These are phyloP conservation scores for Neuroterus valhalla DNA, from an alignment of 1,140 invertebrate genomes.

Conservation along the genomic window DNA sequence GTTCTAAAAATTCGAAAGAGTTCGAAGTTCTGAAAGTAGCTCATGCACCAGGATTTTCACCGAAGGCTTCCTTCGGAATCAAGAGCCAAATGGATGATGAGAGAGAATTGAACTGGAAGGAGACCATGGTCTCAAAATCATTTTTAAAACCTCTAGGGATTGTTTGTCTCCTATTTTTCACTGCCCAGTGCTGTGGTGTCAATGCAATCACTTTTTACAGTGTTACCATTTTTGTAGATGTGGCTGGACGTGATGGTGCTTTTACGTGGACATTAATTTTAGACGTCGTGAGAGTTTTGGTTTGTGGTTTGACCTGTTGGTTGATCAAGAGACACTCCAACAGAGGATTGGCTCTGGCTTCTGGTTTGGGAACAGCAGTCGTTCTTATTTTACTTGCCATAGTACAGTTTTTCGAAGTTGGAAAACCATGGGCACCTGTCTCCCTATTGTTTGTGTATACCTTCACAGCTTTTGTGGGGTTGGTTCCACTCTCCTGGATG, in stretches of 20 bases:
- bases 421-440: slow-evolving; percentile 73
- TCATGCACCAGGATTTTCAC: slow-evolving; percentile 10
- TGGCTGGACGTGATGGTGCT: slow-evolving; percentile 75
- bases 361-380: slow-evolving; percentile 76
- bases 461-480: slow-evolving; percentile 76
- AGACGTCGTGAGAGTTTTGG: slow-evolving; percentile 80
- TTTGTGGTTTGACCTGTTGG: slow-evolving; percentile 77
- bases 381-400: slow-evolving; percentile 74
- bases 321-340: slow-evolving; percentile 78
- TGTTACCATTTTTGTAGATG: slow-evolving; percentile 78
- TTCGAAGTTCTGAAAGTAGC: slow-evolving; percentile 40
- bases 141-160: slow-evolving; percentile 79
- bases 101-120: not conserved
- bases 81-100: slow-evolving; percentile 26
- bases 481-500: slow-evolving; percentile 82
- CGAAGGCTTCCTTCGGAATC: not conserved
- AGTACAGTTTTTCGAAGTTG: slow-evolving; percentile 62
- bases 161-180: slow-evolving; percentile 78
- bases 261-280: slow-evolving; percentile 80
- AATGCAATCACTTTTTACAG: slow-evolving; percentile 86
- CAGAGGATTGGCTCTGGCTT: slow-evolving; percentile 76
- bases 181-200: slow-evolving; percentile 79
- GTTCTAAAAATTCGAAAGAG: slow-evolving; percentile 46
- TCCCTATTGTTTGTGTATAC: slow-evolving; percentile 77
- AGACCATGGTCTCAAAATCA: not conserved